phyloP scores from a whole-genome alignment of 2,797 vertebrate species.

The Phrynocephalus guinanensis region DNA sequence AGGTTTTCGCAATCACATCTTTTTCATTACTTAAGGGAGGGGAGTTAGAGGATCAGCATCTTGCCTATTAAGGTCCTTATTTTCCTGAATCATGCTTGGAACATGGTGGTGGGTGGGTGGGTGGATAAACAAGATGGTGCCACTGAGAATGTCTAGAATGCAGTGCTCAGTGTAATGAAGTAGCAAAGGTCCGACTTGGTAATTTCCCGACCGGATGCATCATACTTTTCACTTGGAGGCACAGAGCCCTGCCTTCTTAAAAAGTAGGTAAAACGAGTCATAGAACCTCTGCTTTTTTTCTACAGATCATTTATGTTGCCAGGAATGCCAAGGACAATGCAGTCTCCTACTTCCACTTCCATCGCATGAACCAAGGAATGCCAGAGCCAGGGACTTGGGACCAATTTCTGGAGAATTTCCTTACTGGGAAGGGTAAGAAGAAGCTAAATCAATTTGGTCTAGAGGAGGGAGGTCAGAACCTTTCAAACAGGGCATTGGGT shows the following conservation, averaged over 20 bases:
- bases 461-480: neutral
- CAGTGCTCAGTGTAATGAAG: neutral
- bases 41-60: too few species aligned
- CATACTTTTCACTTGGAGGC: neutral
- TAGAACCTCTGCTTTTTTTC: neutral
- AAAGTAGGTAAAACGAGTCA: neutral
- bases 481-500: neutral
- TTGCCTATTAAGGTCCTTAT: neutral
- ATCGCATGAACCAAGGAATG: slow-evolving; percentile 34
- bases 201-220: neutral
- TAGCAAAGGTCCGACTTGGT: slow-evolving; percentile 16
- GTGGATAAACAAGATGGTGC: neutral
- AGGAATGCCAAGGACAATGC: slow-evolving; percentile 57
- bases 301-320: slow-evolving; percentile 54
- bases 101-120: neutral
- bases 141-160: neutral
- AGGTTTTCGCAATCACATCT: too few species aligned
- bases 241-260: neutral
- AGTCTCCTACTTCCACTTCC: slow-evolving; percentile 60
- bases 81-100: slow-evolving; percentile 58
- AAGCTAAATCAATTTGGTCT: neutral
- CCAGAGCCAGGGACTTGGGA: slow-evolving; percentile 54
- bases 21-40: too few species aligned
- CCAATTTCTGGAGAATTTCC: slow-evolving; percentile 46
- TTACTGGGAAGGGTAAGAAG: slow-evolving; percentile 46